Base-by-base conservation (phyloP, 2,888 invertebrate species). In the Amphipyra tragopoginis region DNA sequence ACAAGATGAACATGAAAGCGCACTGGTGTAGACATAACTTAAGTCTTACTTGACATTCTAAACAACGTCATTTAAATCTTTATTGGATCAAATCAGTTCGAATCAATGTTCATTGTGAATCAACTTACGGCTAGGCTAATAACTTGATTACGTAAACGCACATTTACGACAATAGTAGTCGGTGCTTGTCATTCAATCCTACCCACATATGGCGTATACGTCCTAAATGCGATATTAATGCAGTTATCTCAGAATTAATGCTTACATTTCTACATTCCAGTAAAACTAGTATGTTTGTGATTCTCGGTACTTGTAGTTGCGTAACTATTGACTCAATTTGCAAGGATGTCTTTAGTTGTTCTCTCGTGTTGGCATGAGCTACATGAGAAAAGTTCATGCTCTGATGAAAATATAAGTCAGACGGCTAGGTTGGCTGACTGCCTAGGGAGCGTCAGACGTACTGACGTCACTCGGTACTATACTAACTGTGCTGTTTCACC, bases 181-280 rank as follows among this genome's bases (percentile, higher is more conserved):
- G 10, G 26, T 11, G 47, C 44, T 33, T 47, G 51, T 61, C 43
- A 54, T 65, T 50, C 43, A 50, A 61, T 59, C 60, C 65, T 72
- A 55, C 55, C 72, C 57, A 71, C 75, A 63, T 75, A 64, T 72
- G 71, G 59, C 74, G 53, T 65, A 71, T 68, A 74, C 70, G 74
- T 60, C 61, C 53, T 80, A 81, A 86, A 86, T 86, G 84, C 58
- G 76, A 82, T 81, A 70, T 88, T 90, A 88, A 90, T 90, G 83
- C 86, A 84, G 82, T 82, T 81, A 77, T 79, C 75, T 72, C 61
- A 65, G 62, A 72, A 75, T 77, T 73, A 74, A 78, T 75, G 60
- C 50, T 65, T 55, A 70, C 64, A 67, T 79, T 80, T 83, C 78
- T 83, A 83, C 88, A 89, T 91, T 89, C 88, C 86, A 77, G 78